Conservation (phyloP, 2,797 vertebrate species). For the Cryptoblepharus egeriae region DNA sequence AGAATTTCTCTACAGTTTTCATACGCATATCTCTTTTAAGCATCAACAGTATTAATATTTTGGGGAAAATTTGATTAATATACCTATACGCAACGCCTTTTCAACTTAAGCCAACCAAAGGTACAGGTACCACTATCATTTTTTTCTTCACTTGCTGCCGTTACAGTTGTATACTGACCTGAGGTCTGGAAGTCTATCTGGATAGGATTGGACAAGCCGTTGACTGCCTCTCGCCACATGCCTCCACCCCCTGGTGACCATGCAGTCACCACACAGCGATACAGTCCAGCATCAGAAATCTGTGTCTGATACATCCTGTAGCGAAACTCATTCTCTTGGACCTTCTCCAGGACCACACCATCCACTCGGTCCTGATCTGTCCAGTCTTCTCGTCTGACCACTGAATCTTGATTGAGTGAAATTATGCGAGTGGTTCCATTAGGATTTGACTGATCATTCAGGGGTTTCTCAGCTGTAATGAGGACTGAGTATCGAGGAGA, state of each 20-base stretch:
- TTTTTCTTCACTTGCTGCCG: background rate
- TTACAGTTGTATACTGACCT: slow-evolving; percentile 76
- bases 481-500: slow-evolving; percentile 86
- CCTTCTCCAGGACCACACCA: slow-evolving; percentile 86
- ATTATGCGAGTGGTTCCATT: slow-evolving; percentile 82
- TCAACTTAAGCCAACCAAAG: background rate
- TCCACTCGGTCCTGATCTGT: slow-evolving; percentile 84
- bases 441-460: slow-evolving; percentile 60
- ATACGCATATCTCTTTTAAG: slow-evolving; percentile 33
- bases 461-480: slow-evolving; percentile 83
- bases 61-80: background rate
- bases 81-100: background rate
- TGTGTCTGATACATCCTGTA: slow-evolving; percentile 91
- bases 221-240: slow-evolving; percentile 84
- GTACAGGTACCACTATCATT: background rate
- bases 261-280: slow-evolving; percentile 89
- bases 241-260: slow-evolving; percentile 84
- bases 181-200: slow-evolving; percentile 88
- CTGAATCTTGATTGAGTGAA: slow-evolving; percentile 86
- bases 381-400: slow-evolving; percentile 85
- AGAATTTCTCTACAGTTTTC: slow-evolving; percentile 37
- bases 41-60: slow-evolving; percentile 29
- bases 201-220: slow-evolving; percentile 88
- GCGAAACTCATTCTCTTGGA: slow-evolving; percentile 85
- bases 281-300: slow-evolving; percentile 87